A percentile compares a stretch with the other conserved stretches of the same genome.
phyloP scores from a whole-genome alignment of 1,140 invertebrate genomes.

The Berghia stephanieae region DNA sequence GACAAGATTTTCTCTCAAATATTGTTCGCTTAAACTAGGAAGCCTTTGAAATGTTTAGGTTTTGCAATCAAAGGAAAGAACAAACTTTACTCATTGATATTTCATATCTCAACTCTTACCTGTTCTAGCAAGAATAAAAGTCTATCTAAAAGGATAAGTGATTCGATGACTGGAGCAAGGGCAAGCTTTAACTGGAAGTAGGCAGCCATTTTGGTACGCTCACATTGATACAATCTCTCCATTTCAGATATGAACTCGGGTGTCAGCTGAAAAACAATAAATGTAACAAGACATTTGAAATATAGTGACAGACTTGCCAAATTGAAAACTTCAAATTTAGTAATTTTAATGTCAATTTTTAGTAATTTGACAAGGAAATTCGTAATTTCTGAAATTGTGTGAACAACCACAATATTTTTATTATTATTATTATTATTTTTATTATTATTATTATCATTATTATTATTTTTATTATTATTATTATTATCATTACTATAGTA shows the following conservation, averaged over 20 bases:
- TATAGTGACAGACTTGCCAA: no score
- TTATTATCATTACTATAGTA: no score
- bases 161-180: slow-evolving; percentile 57
- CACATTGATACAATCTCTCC: slow-evolving; percentile 36
- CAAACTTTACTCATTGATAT: neutral
- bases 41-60: no score
- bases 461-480: no score
- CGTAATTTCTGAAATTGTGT: no score
- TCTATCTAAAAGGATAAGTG: slow-evolving; percentile 55
- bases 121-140: slow-evolving; percentile 53
- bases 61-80: neutral
- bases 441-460: no score
- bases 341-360: no score
- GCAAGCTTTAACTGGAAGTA: slow-evolving; percentile 53
- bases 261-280: slow-evolving; percentile 43
- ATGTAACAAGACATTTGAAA: neutral
- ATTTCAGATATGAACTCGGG: slow-evolving; percentile 41
- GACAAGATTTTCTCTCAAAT: neutral
- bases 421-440: no score
- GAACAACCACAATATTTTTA: no score
- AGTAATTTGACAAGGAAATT: no score
- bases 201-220: slow-evolving; percentile 42
- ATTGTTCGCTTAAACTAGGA: no score
- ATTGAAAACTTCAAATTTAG: no score
- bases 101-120: slow-evolving; percentile 33